Evolutionary conservation across 2,888 invertebrate genomes (phyloP).

Genomic region (Epinotia bilunana): DNA sequence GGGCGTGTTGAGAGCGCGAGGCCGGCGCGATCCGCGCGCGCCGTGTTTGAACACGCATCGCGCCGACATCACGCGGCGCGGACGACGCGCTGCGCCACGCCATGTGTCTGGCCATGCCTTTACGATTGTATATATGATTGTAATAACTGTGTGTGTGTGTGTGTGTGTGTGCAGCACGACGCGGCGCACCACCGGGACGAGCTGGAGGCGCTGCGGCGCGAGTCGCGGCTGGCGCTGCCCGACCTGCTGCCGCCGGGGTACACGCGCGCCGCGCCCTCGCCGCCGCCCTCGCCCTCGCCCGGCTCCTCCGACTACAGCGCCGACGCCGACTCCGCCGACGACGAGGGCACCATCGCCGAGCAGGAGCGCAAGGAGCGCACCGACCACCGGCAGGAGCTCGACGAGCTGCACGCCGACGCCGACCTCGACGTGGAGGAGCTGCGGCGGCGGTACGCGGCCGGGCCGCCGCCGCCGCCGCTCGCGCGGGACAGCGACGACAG

Average conservation of each 20-base stretch:
- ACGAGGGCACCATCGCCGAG: conserved; percentile 74
- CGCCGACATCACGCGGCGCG: too few species aligned
- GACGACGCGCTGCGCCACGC: too few species aligned
- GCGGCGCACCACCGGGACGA: conserved; percentile 87
- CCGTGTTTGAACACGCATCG: too few species aligned
- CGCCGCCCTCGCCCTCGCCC: conserved; percentile 89
- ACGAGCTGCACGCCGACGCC: conserved; percentile 90
- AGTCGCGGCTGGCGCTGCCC: conserved; percentile 94
- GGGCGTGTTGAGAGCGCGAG: too few species aligned
- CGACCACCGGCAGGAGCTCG: conserved; percentile 86
- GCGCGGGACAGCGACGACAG: not conserved
- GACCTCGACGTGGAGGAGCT: conserved; percentile 93
- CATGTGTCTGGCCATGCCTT: too few species aligned
- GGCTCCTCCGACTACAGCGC: conserved; percentile 88
- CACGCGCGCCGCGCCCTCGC: conserved; percentile 86
- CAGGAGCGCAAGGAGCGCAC: conserved; percentile 87
- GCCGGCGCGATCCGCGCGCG: too few species aligned
- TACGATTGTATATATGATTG: too few species aligned
- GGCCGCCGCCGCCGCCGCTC: conserved; percentile 45
- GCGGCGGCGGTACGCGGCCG: conserved; percentile 87
- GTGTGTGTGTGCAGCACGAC: conserved; percentile 64
- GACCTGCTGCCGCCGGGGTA: conserved; percentile 95
- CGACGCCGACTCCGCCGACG: conserved; percentile 88
- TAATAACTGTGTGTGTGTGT: too few species aligned
- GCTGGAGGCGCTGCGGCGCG: conserved; percentile 93